Conservation (phyloP, 2,888 invertebrate species). For the Nudaria mundana region DNA sequence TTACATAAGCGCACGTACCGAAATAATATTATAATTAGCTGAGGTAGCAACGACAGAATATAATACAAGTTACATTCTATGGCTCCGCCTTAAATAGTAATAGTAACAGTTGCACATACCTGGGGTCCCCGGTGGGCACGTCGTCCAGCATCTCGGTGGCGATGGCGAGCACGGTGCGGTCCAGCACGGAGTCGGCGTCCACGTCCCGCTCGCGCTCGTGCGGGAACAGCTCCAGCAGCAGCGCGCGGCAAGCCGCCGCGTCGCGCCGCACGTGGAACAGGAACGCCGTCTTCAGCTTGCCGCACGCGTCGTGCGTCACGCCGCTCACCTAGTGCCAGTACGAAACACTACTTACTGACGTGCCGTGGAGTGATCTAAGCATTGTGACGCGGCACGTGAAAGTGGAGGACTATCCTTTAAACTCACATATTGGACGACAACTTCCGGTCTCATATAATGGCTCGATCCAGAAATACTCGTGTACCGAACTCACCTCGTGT, state of each 20-base stretch:
- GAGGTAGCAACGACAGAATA: too few species aligned
- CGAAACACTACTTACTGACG: neutral
- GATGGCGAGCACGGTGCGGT: conserved; percentile 69
- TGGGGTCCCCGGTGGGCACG: conserved; percentile 93
- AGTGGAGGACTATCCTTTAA: too few species aligned
- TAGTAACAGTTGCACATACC: conserved; percentile 37
- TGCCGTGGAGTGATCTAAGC: neutral
- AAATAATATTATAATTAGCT: too few species aligned
- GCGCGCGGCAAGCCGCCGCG: conserved; percentile 35
- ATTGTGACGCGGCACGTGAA: neutral
- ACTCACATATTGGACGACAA: too few species aligned
- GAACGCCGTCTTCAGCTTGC: conserved; percentile 87
- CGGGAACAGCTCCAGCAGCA: conserved; percentile 55
- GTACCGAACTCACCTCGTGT: conserved; percentile 66
- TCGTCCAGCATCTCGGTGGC: conserved; percentile 92
- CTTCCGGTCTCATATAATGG: too few species aligned
- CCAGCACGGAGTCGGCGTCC: conserved; percentile 63
- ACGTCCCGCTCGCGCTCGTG: conserved; percentile 43
- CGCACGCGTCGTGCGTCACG: conserved; percentile 59
- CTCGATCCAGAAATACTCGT: too few species aligned
- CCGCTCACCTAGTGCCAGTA: conserved; percentile 48
- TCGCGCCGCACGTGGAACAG: conserved; percentile 86
- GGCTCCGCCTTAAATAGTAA: too few species aligned
- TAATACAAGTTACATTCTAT: too few species aligned
- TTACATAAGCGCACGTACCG: too few species aligned